Base-by-base conservation (phyloP, 2,113 vertebrate genomes). In the Clinocottus analis region DNA sequence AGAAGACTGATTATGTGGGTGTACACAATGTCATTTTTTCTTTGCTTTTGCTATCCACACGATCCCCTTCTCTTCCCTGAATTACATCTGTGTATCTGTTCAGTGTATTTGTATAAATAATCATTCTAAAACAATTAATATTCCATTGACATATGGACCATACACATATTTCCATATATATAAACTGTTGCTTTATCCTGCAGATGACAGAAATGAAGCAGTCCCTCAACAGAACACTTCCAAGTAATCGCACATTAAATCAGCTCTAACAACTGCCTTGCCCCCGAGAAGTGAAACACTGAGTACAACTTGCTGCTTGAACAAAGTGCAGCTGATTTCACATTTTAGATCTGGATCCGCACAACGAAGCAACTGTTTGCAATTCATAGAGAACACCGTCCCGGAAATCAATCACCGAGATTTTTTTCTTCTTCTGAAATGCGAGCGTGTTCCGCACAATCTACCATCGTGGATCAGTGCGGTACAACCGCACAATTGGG, bases 1-100 rank as follows among this genome's bases (percentile, higher is more conserved):
- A 65, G 19, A 69, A 65, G 77, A 86, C 83, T 78, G 80, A 76
- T n/a, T 69, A 80, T 35, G 85, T 82, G 86, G 80, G 80, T 43
- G 85, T 39, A 31, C 16, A 43, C 8, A 27, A 25, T 19, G 21
- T 55, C 1, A 17, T 8, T 55, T 61, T 59, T 82, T 7, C 49
- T 81, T 71, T 67, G 41, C 19, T 77, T 80, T 78, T 17, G 65
- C 53, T 67, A 2, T 47, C n/a, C 25, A 53, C 31, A 31, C 4
- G 23, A 25, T 56, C 7, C 19, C 68, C 55, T 35, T 33, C 62
- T 62, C 9, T 41, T 59, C 68, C 59, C 27, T 47, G 14, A 82
- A 72, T 59, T 59, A 25, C 43, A 59, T n/a, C 5, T 43, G 3
- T 37, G 45, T 27, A 33, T 56, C 29, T 68, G 41, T 66, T 23